A percentile compares a stretch with the other conserved stretches of the same genome.
phyloP scores from a whole-genome alignment of 2,888 invertebrate species.

The Acanthacorydalis orientalis region DNA sequence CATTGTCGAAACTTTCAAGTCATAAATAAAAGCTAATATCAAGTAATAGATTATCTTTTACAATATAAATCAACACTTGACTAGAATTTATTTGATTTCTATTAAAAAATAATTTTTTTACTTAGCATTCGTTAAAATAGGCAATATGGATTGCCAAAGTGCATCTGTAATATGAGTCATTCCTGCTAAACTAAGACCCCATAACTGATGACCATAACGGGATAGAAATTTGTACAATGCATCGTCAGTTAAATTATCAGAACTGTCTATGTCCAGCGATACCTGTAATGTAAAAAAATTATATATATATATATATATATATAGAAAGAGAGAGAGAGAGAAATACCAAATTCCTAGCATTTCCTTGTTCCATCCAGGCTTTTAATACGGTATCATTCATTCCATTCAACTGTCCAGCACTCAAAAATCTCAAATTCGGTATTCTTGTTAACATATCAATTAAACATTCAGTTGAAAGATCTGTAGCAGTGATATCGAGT shows the following conservation, averaged over 20 bases:
- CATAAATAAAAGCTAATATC: too few species aligned
- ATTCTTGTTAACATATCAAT: slow-evolving; percentile 81
- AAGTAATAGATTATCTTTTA: too few species aligned
- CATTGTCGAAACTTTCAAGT: too few species aligned
- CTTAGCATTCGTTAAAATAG: slow-evolving; percentile 83
- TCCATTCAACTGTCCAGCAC: slow-evolving; percentile 94
- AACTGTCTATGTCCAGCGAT: slow-evolving; percentile 84
- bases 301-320: background rate
- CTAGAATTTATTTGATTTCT: background rate
- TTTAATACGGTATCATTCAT: slow-evolving; percentile 91
- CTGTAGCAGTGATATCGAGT: slow-evolving; percentile 92
- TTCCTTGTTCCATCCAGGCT: slow-evolving; percentile 79
- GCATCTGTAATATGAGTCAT: slow-evolving; percentile 98
- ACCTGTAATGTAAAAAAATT: slow-evolving; percentile 27
- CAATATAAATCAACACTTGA: too few species aligned
- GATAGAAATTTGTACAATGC: slow-evolving; percentile 82
- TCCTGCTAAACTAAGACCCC: slow-evolving; percentile 77
- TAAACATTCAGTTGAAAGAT: slow-evolving; percentile 83
- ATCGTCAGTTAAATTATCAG: slow-evolving; percentile 89
- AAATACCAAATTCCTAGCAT: slow-evolving; percentile 34
- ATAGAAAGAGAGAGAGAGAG: background rate
- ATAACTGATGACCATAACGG: slow-evolving; percentile 74
- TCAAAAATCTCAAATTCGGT: slow-evolving; percentile 72
- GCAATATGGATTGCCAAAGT: slow-evolving; percentile 91
- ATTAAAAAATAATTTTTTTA: slow-evolving; percentile 22